Conservation (phyloP, 2,888 invertebrate species). For the Cecidostiba fungosa region DNA sequence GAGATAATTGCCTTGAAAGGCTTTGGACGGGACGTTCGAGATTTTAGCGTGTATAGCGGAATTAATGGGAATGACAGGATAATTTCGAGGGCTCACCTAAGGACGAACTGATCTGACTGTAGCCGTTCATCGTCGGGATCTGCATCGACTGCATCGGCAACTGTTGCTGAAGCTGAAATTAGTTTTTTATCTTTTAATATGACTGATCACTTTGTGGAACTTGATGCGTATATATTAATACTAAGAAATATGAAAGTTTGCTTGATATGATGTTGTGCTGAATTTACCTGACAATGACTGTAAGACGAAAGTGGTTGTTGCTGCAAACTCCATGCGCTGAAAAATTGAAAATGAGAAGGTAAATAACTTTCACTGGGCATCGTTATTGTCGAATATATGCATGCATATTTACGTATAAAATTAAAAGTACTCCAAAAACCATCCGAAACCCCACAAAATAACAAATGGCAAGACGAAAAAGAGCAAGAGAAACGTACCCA, state of each 20-base stretch:
- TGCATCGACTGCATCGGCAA: constrained; percentile 80
- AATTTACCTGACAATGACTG: constrained; percentile 76
- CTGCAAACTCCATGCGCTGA: constrained; percentile 78
- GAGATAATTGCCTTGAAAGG: constrained; percentile 78
- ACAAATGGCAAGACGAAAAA: no score
- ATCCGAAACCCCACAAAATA: no score
- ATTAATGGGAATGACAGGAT: constrained; percentile 35
- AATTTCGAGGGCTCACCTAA: constrained; percentile 76
- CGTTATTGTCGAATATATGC: no score
- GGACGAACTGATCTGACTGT: constrained; percentile 78
- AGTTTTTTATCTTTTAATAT: background rate
- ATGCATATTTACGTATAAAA: no score
- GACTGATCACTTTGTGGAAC: background rate
- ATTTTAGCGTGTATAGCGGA: constrained; percentile 11
- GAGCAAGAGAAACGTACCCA: constrained; percentile 80
- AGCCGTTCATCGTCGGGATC: constrained; percentile 80
- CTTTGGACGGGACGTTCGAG: constrained; percentile 70
- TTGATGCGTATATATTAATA: no score
- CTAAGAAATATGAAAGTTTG: no score
- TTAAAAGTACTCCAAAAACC: no score
- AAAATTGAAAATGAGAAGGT: constrained; percentile 47
- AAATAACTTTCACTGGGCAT: background rate
- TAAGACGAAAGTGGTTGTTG: constrained; percentile 79
- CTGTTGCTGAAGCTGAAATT: constrained; percentile 73
- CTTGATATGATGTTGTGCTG: background rate